Evolutionary conservation across 2,113 vertebrate species (phyloP), one percentile per base, ranked within the genome.

Genomic region (Emydura subglobosa): DNA sequence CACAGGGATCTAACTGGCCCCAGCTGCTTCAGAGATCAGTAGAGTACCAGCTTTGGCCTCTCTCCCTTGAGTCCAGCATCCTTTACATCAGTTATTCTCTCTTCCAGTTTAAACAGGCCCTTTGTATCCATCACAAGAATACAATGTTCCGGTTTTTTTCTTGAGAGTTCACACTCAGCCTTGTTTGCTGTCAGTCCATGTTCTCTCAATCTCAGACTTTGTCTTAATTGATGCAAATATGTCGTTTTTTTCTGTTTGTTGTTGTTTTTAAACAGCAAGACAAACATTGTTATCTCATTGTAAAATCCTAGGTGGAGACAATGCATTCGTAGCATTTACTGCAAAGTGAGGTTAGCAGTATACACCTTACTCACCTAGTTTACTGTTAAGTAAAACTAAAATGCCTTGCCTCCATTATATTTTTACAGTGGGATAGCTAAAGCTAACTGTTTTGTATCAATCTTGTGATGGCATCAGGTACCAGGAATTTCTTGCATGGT

Each of bases 11-110:
- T n/a, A 76, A 76, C 16, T 74, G 10, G 12, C 29, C 39, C 12
- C 53, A 9, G 22, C 29, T 53, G 29, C 5, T 22, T 31, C n/a
- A 72, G 34, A 72, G 68, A 22, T 39, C 68, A 74, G 50, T 31
- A 83, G 86, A 89, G 50, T 13, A 27, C 5, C 2, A 27, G 3
- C 17, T 86, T 89, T 83, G 34, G 53, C 49, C 24, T 47, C 6
- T 1, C 29, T 59, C 16, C 2, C 7, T 24, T 14, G 59, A 27
- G 9, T 1, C 39, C 4, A 21, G 16, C 0, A 1, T 16, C 2
- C 0, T n/a, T 53, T 53, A 14, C 29, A 61, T 61, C 59, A 31
- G 11, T 61, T 61, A 61, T 31, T 61, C 59, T 61, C 29, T 61
- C 59, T 61, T 61, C 14, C 59, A 61, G 29, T 61, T 61, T 61